Evolutionary conservation across 2,797 vertebrate genomes (phyloP).

Genomic region (Tenualosa ilisha): DNA sequence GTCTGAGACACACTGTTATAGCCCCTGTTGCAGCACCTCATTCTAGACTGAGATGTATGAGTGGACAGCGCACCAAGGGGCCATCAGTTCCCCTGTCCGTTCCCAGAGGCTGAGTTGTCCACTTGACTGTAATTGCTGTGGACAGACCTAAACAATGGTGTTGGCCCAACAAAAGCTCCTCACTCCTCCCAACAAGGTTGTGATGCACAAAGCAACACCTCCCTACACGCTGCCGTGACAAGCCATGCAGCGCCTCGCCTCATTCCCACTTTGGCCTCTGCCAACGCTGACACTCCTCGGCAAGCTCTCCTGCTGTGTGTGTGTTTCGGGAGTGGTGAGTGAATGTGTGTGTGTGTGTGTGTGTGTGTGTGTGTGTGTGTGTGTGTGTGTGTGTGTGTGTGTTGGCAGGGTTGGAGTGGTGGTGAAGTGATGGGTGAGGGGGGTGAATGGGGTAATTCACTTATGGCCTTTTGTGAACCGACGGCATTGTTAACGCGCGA

Average conservation of each 20-base stretch:
- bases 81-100: neutral
- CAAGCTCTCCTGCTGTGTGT: conserved; percentile 53
- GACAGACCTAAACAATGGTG: conserved; percentile 75
- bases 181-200: conserved; percentile 64
- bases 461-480: conserved; percentile 73
- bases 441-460: conserved; percentile 68
- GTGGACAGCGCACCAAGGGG: neutral
- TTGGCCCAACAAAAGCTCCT: conserved; percentile 74
- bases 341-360: conserved; percentile 2
- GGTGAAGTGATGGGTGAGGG: conserved; percentile 55
- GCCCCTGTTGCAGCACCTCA: neutral
- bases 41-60: neutral
- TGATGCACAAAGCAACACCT: conserved; percentile 11
- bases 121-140: conserved; percentile 66
- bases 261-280: conserved; percentile 58
- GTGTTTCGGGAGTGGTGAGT: neutral
- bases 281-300: conserved; percentile 53
- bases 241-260: conserved; percentile 50
- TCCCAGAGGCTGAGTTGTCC: neutral
- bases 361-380: neutral
- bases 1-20: neutral
- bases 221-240: neutral
- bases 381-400: conserved; percentile 38
- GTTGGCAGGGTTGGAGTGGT: too few species aligned
- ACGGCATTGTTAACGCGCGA: conserved; percentile 48